Evolutionary conservation across 2,888 invertebrate genomes (phyloP).

Genomic region (Hyppa rectilinea): DNA sequence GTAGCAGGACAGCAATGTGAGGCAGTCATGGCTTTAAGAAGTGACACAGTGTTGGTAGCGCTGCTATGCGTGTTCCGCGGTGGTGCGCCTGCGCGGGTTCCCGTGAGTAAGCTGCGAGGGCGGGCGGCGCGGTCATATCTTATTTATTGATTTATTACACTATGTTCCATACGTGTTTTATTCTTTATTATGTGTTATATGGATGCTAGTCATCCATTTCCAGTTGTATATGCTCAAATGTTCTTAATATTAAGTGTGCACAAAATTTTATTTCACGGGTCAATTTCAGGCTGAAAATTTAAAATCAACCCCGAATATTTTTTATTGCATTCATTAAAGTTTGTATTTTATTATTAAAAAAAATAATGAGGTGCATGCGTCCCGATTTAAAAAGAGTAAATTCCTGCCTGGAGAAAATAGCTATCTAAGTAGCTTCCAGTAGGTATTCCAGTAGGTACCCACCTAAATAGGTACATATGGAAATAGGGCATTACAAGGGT

Average conservation of each 20-base stretch:
- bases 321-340: too few species aligned
- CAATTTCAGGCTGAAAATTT: background rate
- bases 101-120: conserved; percentile 86
- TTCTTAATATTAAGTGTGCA: background rate
- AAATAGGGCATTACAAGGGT: too few species aligned
- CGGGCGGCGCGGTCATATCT: conserved; percentile 77
- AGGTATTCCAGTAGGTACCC: too few species aligned
- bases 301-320: background rate
- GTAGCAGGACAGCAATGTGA: conserved; percentile 82
- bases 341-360: background rate
- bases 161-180: conserved; percentile 19
- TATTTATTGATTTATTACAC: conserved; percentile 62
- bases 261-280: background rate
- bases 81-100: conserved; percentile 88
- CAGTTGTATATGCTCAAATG: background rate
- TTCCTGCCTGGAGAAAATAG: background rate
- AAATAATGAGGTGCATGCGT: background rate
- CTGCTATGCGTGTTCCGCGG: conserved; percentile 83
- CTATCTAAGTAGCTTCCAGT: background rate
- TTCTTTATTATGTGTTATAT: conserved; percentile 32
- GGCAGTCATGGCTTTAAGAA: conserved; percentile 79
- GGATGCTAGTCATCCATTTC: conserved; percentile 10
- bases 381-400: background rate
- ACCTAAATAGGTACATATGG: too few species aligned
- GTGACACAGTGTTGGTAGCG: conserved; percentile 79